Percentiles rank a stretch among this genome's conserved stretches.
Conservation (phyloP, 2,797 vertebrate genomes). For the Champsocephalus esox region DNA sequence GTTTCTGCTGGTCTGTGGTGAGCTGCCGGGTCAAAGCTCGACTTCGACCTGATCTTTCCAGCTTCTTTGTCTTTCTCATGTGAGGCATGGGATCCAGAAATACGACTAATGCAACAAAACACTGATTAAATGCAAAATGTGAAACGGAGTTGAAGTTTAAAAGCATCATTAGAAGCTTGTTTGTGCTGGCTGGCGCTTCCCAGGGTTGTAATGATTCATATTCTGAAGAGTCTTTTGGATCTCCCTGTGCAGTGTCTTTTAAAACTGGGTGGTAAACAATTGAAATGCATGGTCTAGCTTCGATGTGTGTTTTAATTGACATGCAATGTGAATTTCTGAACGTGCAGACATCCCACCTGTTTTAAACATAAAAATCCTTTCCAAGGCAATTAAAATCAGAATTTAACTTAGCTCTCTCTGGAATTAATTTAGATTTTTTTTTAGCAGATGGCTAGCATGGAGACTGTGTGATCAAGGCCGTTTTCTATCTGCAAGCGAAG, state of each 20-base stretch:
- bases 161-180: constrained; percentile 15
- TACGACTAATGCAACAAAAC: constrained; percentile 33
- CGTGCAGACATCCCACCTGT: constrained; percentile 31
- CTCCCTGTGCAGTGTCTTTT: neutral
- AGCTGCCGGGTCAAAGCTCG: constrained; percentile 53
- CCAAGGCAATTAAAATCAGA: constrained; percentile 13
- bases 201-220: constrained; percentile 8
- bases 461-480: constrained; percentile 43
- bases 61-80: constrained; percentile 34
- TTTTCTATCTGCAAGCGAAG: constrained; percentile 20
- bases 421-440: constrained; percentile 62
- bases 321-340: constrained; percentile 23
- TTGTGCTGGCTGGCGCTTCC: neutral
- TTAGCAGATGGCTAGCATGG: constrained; percentile 18
- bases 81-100: constrained; percentile 37
- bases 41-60: constrained; percentile 52
- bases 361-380: constrained; percentile 42
- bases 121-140: constrained; percentile 33
- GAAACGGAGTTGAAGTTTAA: constrained; percentile 5
- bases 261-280: neutral
- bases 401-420: constrained; percentile 44
- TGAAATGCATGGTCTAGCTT: constrained; percentile 7
- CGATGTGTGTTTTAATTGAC: constrained; percentile 13
- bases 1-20: constrained; percentile 50
- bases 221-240: neutral